Percentiles rank a stretch among this genome's conserved stretches.
Conservation (phyloP, 2,797 vertebrate species). For the Chromis chromis region DNA sequence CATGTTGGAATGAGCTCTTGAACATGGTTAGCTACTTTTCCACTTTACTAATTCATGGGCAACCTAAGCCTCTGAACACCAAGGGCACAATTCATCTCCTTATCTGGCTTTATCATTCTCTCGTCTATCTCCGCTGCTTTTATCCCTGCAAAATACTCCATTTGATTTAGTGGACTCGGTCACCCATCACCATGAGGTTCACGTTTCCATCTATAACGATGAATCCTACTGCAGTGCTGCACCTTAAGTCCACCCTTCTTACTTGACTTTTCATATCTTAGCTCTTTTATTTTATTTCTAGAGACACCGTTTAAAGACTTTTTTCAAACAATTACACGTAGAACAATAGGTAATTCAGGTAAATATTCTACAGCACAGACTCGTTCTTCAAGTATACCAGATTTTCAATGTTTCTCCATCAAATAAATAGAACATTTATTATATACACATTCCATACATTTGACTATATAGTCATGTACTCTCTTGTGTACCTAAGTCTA, state of each 20-base stretch:
- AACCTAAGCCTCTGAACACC: conserved; percentile 77
- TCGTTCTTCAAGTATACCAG: neutral
- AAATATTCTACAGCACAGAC: neutral
- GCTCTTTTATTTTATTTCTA: neutral
- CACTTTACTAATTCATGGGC: conserved; percentile 89
- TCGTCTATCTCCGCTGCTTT: conserved; percentile 37
- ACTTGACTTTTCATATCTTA: neutral
- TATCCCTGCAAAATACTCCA: conserved; percentile 56
- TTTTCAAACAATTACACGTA: no score
- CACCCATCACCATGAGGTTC: conserved; percentile 43
- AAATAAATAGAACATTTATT: neutral
- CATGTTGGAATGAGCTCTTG: conserved; percentile 66
- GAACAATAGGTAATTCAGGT: no score
- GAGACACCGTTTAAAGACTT: no score
- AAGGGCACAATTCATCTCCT: conserved; percentile 64
- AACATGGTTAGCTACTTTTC: conserved; percentile 85
- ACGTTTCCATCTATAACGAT: conserved; percentile 16
- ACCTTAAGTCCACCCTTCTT: conserved; percentile 1
- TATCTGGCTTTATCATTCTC: conserved; percentile 31
- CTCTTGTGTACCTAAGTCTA: neutral
- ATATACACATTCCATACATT: neutral
- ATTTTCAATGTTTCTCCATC: neutral
- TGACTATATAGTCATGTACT: neutral
- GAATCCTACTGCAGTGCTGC: conserved; percentile 1
- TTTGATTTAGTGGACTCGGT: conserved; percentile 80